phyloP scores from a whole-genome alignment of 2,113 vertebrate species.

The Proterorhinus semilunaris region DNA sequence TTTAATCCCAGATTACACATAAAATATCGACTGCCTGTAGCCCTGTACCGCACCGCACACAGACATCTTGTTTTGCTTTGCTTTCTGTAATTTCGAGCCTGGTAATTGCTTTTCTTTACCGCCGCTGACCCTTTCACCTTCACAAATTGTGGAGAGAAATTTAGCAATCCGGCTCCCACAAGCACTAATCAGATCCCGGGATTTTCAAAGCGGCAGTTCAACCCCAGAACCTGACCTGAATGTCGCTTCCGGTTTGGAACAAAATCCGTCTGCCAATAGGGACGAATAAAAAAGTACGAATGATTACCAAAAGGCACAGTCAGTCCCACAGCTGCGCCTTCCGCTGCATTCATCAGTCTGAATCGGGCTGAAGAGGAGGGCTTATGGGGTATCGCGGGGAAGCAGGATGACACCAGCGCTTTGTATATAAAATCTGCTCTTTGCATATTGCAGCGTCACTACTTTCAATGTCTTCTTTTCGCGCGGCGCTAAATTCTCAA shows the following conservation, averaged over 20 bases:
- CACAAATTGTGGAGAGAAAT: slow-evolving; percentile 52
- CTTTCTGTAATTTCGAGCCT: slow-evolving; percentile 42
- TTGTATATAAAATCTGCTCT: slow-evolving; percentile 39
- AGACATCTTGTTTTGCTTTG: slow-evolving; percentile 33
- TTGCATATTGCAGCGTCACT: slow-evolving; percentile 55
- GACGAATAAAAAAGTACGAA: slow-evolving; percentile 24
- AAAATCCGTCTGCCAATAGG: slow-evolving; percentile 11
- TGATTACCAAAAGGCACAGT: slow-evolving; percentile 24
- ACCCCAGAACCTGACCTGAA: slow-evolving; percentile 40
- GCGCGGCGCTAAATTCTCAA: slow-evolving; percentile 34
- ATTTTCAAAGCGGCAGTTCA: slow-evolving; percentile 32
- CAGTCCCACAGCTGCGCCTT: slow-evolving; percentile 10
- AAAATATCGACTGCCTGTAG: slow-evolving; percentile 28
- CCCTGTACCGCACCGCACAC: not conserved
- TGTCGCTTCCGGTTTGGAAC: slow-evolving; percentile 41
- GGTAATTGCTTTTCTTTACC: slow-evolving; percentile 43
- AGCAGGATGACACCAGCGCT: not conserved
- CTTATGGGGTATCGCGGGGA: slow-evolving; percentile 2
- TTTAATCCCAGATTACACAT: slow-evolving; percentile 72
- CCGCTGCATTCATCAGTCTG: slow-evolving; percentile 12
- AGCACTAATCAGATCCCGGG: slow-evolving; percentile 48
- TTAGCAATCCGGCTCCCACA: slow-evolving; percentile 33
- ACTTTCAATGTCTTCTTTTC: slow-evolving; percentile 32
- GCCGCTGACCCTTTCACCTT: slow-evolving; percentile 35
- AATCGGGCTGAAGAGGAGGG: not conserved